phyloP scores from a whole-genome alignment of 2,113 vertebrate genomes.

The Ammodytes dubius region DNA sequence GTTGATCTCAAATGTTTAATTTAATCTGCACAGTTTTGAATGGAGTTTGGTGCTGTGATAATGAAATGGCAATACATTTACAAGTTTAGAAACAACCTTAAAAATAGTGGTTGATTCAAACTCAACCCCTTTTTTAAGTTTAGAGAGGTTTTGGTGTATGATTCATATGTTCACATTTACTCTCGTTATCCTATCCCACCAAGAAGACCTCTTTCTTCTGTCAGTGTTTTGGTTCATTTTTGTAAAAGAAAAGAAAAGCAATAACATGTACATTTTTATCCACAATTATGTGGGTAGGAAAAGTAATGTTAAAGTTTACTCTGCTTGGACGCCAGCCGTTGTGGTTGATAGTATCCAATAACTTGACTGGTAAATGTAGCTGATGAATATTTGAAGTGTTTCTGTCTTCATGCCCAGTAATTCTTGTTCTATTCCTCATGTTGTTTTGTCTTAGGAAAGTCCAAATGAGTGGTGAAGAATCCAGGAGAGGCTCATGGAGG shows the following conservation, averaged over 20 bases:
- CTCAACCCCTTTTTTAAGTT: no score
- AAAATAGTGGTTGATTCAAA: no score
- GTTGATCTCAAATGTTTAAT: neutral
- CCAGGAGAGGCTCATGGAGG: slow-evolving; percentile 74
- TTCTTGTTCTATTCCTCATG: neutral
- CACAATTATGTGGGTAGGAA: no score
- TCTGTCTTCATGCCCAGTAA: neutral
- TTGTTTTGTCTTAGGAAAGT: slow-evolving; percentile 6
- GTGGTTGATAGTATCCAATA: neutral
- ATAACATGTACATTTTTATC: no score
- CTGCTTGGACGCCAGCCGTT: neutral
- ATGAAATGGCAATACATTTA: neutral
- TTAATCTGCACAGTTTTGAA: neutral
- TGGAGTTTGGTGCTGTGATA: neutral
- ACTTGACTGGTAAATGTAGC: neutral
- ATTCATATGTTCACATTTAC: no score
- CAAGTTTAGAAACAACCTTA: neutral
- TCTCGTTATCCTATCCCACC: no score
- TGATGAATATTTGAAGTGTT: neutral
- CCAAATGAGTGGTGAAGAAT: slow-evolving; percentile 73
- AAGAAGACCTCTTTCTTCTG: no score
- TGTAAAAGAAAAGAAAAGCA: no score
- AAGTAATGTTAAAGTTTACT: no score
- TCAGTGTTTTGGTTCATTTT: no score
- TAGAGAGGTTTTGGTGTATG: no score